These are phyloP conservation scores for Megalops cyprinoides DNA, from an alignment of 2,797 vertebrate species.

Conservation along the genomic window DNA sequence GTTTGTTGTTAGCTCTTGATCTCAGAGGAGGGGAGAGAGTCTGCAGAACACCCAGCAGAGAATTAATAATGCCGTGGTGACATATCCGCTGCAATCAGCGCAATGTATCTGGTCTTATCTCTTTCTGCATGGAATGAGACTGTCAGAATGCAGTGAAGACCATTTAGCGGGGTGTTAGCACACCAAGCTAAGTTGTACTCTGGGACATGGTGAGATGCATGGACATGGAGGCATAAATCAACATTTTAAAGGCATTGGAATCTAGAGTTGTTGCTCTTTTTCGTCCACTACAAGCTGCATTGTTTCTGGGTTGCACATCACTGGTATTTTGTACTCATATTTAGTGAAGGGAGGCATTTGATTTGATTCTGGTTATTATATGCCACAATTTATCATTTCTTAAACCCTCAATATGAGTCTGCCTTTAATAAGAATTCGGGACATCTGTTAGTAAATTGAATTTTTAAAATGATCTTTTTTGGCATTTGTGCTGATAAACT, in stretches of 20 bases:
- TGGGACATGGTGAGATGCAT: constrained; percentile 51
- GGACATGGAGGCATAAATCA: constrained; percentile 42
- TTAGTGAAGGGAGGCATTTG: constrained; percentile 53
- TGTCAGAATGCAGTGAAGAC: constrained; percentile 41
- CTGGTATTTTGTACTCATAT: constrained; percentile 52
- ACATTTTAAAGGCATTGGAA: constrained; percentile 56
- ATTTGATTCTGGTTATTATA: constrained; percentile 33
- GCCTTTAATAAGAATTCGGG: background rate
- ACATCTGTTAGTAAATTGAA: background rate
- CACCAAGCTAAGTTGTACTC: constrained; percentile 27
- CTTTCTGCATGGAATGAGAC: constrained; percentile 52
- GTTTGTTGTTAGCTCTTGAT: constrained; percentile 58
- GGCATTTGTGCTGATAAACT: background rate
- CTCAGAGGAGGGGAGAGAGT: constrained; percentile 19
- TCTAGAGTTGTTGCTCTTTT: constrained; percentile 48
- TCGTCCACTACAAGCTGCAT: constrained; percentile 54
- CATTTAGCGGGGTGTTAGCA: constrained; percentile 38
- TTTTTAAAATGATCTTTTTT: background rate
- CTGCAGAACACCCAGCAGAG: background rate
- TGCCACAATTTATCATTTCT: constrained; percentile 8
- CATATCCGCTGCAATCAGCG: constrained; percentile 50
- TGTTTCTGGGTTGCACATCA: constrained; percentile 54
- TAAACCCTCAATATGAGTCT: background rate
- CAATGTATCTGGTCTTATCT: constrained; percentile 60
- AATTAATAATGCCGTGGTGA: background rate